These are phyloP conservation scores for Drosophila chauvacae DNA, from an alignment of 1,140 invertebrate species.

Conservation along the genomic window DNA sequence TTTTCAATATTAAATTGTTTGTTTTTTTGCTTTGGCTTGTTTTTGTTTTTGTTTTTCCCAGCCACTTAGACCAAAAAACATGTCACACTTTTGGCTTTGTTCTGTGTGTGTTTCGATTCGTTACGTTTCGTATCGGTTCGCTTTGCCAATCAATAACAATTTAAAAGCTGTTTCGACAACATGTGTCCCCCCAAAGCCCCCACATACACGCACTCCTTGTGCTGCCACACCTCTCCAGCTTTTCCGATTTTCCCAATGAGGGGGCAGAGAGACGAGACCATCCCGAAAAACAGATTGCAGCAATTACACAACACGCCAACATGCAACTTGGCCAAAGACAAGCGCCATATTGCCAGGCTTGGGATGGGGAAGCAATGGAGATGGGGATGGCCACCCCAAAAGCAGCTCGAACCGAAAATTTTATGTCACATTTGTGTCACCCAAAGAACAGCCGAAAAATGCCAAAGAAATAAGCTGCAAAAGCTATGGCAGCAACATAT, in stretches of 20 bases:
- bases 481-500: conserved; percentile 55
- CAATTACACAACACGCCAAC: conserved; percentile 74
- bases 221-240: conserved; percentile 34
- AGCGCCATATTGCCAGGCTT: conserved; percentile 65
- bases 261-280: conserved; percentile 5
- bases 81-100: conserved; percentile 52
- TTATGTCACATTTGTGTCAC: conserved; percentile 79
- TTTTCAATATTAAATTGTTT: conserved; percentile 77
- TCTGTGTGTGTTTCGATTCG: conserved; percentile 30
- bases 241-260: conserved; percentile 30
- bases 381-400: conserved; percentile 32
- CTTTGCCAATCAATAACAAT: conserved; percentile 76
- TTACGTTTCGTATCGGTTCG: conserved; percentile 27
- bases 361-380: neutral
- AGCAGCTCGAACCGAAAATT: conserved; percentile 51
- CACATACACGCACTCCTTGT: conserved; percentile 4
- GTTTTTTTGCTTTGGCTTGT: conserved; percentile 56
- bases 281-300: conserved; percentile 67
- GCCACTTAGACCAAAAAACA: conserved; percentile 52
- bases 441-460: conserved; percentile 71
- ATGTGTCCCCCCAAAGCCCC: conserved; percentile 53
- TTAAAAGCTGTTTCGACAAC: conserved; percentile 80
- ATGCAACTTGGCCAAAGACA: conserved; percentile 66
- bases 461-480: conserved; percentile 77
- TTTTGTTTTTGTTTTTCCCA: conserved; percentile 27